A percentile compares a stretch with the other conserved stretches of the same genome.
Evolutionary conservation across 1,140 invertebrate genomes (phyloP).

Genomic region (Drosophila simulans): DNA sequence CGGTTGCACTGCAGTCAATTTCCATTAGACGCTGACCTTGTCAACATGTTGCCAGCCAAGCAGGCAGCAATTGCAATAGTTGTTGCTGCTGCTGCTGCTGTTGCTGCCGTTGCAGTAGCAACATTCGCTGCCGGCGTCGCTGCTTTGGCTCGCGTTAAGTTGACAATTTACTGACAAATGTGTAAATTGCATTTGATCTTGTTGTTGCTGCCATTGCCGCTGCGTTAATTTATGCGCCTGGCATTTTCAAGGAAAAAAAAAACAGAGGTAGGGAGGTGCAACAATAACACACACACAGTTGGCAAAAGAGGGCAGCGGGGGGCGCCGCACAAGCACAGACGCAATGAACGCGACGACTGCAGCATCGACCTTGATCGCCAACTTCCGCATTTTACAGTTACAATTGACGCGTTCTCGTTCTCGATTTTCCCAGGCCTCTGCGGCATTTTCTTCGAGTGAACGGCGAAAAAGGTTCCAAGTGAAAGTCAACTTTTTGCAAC

Average conservation of each 20-base stretch:
- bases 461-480: neutral
- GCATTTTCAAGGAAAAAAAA: constrained; percentile 61
- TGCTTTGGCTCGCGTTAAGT: constrained; percentile 72
- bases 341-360: neutral
- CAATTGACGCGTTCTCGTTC: constrained; percentile 16
- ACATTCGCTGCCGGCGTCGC: constrained; percentile 43
- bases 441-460: constrained; percentile 7
- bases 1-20: constrained; percentile 61
- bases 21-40: constrained; percentile 80
- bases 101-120: constrained; percentile 34
- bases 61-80: constrained; percentile 30
- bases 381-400: constrained; percentile 64
- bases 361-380: constrained; percentile 57
- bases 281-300: constrained; percentile 12
- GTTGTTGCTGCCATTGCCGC: constrained; percentile 34
- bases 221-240: constrained; percentile 76
- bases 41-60: constrained; percentile 76
- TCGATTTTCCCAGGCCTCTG: constrained; percentile 1
- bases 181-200: constrained; percentile 83
- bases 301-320: neutral
- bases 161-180: constrained; percentile 84
- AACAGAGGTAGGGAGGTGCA: constrained; percentile 20
- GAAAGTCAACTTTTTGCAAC: neutral
- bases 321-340: neutral
- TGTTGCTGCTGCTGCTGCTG: constrained; percentile 40